Conservation (phyloP, 2,797 vertebrate species). For the Phalanger gymnotis region DNA sequence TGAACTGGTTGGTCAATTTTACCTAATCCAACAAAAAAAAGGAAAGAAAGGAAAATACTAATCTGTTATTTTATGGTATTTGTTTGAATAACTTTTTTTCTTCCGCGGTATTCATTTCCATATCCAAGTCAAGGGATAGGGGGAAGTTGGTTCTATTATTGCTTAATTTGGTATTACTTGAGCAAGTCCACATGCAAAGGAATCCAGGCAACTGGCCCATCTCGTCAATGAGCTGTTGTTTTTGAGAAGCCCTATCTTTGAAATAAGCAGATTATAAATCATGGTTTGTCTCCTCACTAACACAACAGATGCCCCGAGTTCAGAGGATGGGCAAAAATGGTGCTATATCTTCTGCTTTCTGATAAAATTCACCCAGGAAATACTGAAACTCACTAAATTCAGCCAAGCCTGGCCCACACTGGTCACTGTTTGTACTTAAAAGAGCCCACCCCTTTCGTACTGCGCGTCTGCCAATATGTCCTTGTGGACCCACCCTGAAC, state of each 20-base stretch:
- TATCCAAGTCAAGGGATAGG: background rate
- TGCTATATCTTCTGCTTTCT: background rate
- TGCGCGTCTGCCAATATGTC: background rate
- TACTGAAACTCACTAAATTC: background rate
- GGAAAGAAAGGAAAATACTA: background rate
- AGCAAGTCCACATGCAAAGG: background rate
- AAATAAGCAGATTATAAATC: background rate
- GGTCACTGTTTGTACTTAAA: background rate
- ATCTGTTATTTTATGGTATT: background rate
- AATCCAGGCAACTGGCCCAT: background rate
- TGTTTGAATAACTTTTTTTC: background rate
- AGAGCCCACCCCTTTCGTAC: background rate
- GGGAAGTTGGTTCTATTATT: background rate
- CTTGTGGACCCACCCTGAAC: background rate
- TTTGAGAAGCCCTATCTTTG: background rate
- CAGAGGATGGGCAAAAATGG: background rate
- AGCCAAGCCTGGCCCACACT: background rate
- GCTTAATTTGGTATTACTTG: background rate
- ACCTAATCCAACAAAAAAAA: background rate
- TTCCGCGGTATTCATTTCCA: background rate
- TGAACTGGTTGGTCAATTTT: background rate
- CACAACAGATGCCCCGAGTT: background rate
- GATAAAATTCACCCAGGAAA: background rate
- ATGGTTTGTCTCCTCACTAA: background rate
- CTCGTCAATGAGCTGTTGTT: slow-evolving; percentile 1